phyloP scores from a whole-genome alignment of 1,140 invertebrate species.

The Holotrichia oblita region DNA sequence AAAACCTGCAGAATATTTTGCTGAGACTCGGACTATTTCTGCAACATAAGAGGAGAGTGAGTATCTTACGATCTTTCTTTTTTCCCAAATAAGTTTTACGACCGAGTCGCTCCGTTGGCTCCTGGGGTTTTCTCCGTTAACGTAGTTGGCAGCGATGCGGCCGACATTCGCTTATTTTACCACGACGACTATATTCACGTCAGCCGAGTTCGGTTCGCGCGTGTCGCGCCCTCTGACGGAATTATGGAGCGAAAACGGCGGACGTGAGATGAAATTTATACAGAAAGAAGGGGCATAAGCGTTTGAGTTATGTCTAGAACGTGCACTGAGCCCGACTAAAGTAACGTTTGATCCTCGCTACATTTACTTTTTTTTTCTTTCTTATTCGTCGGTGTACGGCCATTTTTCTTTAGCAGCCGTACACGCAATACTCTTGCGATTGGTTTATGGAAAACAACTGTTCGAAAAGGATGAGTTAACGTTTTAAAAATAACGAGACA shows the following conservation, averaged over 20 bases:
- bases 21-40: constrained; percentile 39
- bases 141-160: constrained; percentile 44
- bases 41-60: constrained; percentile 15
- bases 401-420: constrained; percentile 14
- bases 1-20: constrained; percentile 38
- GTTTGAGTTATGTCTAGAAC: constrained; percentile 50
- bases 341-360: constrained; percentile 46
- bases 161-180: constrained; percentile 19
- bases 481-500: background rate
- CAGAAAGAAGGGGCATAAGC: constrained; percentile 11
- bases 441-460: constrained; percentile 32
- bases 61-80: constrained; percentile 36
- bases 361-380: constrained; percentile 44
- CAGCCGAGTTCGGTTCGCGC: background rate
- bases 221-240: background rate
- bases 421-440: constrained; percentile 11
- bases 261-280: constrained; percentile 27
- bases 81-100: constrained; percentile 51
- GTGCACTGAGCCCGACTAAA: constrained; percentile 43
- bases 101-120: constrained; percentile 49
- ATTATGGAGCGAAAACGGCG: background rate
- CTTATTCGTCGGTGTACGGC: constrained; percentile 43
- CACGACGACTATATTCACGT: background rate
- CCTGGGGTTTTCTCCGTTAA: constrained; percentile 48
- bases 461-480: background rate